These are phyloP conservation scores for Tachyglossus aculeatus DNA, from an alignment of 2,797 vertebrate species.

Conservation along the genomic window DNA sequence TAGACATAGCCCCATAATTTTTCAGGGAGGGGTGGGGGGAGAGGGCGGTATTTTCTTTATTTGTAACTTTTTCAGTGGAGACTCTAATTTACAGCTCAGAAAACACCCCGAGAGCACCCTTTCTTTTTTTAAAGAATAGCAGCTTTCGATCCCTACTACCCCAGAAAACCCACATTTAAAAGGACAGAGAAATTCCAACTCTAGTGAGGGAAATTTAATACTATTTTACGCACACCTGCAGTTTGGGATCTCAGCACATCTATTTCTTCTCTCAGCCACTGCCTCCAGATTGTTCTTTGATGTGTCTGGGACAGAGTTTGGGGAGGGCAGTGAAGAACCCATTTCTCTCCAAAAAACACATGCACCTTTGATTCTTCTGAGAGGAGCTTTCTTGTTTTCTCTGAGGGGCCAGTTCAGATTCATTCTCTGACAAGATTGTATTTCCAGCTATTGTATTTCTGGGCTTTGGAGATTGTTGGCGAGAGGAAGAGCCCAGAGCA, in stretches of 20 bases:
- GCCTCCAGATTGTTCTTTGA: too few relatives aligned
- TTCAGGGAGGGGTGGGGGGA: too few relatives aligned
- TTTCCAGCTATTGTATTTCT: not conserved
- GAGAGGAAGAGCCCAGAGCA: not conserved
- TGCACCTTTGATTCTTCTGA: not conserved
- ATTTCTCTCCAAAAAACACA: not conserved
- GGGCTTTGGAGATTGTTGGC: not conserved
- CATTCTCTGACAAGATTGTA: not conserved
- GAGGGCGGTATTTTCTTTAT: constrained; percentile 29
- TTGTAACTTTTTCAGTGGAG: not conserved
- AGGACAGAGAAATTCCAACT: constrained; percentile 1
- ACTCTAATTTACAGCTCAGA: constrained; percentile 18
- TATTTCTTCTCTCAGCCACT: not conserved
- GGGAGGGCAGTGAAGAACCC: not conserved
- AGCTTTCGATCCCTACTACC: too few relatives aligned
- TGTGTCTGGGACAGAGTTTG: too few relatives aligned
- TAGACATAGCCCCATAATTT: not conserved
- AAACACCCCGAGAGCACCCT: not conserved
- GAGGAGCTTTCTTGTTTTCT: not conserved
- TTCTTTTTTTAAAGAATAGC: not conserved
- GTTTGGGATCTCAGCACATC: not conserved
- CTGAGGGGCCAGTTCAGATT: not conserved
- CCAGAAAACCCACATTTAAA: too few relatives aligned
- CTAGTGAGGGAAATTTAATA: not conserved
- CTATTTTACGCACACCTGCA: not conserved